phyloP scores from a whole-genome alignment of 1,140 invertebrate genomes.

The Agraylea sexmaculata region DNA sequence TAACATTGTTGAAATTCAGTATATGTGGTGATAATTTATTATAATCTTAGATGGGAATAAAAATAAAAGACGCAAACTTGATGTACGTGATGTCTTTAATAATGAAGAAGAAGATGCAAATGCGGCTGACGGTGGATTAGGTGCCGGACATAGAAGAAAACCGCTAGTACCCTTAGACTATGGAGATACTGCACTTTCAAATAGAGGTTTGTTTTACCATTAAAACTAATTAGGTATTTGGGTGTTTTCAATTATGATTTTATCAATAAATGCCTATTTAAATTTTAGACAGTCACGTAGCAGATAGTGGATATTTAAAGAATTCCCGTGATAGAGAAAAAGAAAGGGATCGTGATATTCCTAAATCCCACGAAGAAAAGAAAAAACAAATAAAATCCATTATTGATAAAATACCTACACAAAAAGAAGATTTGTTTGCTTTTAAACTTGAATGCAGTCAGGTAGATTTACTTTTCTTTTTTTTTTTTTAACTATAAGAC shows the following conservation, averaged over 20 bases:
- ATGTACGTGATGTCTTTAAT: slow-evolving; percentile 84
- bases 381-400: slow-evolving; percentile 90
- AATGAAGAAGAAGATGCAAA: slow-evolving; percentile 78
- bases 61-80: slow-evolving; percentile 61
- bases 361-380: slow-evolving; percentile 85
- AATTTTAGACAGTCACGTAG: too few relatives aligned
- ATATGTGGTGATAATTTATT: background rate
- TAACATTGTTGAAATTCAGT: background rate
- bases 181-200: slow-evolving; percentile 19
- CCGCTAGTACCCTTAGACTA: slow-evolving; percentile 20
- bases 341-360: slow-evolving; percentile 50
- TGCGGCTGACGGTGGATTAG: slow-evolving; percentile 29
- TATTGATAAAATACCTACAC: slow-evolving; percentile 97
- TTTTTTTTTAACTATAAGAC: slow-evolving; percentile 4
- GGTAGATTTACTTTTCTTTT: slow-evolving; percentile 51
- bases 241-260: too few relatives aligned
- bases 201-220: too few relatives aligned
- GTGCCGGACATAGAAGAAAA: slow-evolving; percentile 13
- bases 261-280: background rate
- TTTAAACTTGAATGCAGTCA: slow-evolving; percentile 87
- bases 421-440: slow-evolving; percentile 89
- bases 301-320: slow-evolving; percentile 14
- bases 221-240: too few relatives aligned
- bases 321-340: slow-evolving; percentile 33
- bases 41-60: slow-evolving; percentile 26